Evolutionary conservation across 1,140 invertebrate species (phyloP).

Genomic region (Drosophila grimshawi): DNA sequence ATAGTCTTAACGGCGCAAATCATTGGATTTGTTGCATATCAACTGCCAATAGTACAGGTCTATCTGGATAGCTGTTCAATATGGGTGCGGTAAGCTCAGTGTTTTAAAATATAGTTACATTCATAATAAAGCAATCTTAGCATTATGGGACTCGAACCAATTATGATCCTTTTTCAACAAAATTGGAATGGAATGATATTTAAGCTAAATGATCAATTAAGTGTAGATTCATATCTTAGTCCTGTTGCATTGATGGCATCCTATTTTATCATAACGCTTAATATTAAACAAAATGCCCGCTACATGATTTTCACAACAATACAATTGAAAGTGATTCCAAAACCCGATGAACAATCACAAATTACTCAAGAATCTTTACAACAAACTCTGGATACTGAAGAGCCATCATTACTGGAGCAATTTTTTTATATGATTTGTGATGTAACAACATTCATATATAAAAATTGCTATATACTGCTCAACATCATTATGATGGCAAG

Average conservation of each 20-base stretch:
- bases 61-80: constrained; percentile 87
- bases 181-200: constrained; percentile 85
- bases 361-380: neutral
- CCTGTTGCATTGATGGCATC: constrained; percentile 90
- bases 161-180: constrained; percentile 85
- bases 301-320: constrained; percentile 78
- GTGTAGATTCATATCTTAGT: constrained; percentile 90
- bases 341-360: constrained; percentile 5
- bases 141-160: constrained; percentile 75
- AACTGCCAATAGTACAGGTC: constrained; percentile 86
- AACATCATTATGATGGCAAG: constrained; percentile 97
- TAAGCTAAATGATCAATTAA: constrained; percentile 80
- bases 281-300: constrained; percentile 88
- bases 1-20: constrained; percentile 46
- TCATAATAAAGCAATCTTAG: neutral
- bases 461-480: constrained; percentile 93
- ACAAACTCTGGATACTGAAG: constrained; percentile 1
- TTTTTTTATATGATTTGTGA: constrained; percentile 88
- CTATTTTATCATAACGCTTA: constrained; percentile 89
- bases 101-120: neutral
- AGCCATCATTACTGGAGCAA: constrained; percentile 86
- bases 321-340: constrained; percentile 28
- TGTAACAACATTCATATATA: constrained; percentile 89
- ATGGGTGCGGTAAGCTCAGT: constrained; percentile 86
- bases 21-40: constrained; percentile 41